Evolutionary conservation across 2,797 vertebrate genomes (phyloP), one percentile per base, ranked within the genome.

Genomic region (Petrocephalus sullivani): DNA sequence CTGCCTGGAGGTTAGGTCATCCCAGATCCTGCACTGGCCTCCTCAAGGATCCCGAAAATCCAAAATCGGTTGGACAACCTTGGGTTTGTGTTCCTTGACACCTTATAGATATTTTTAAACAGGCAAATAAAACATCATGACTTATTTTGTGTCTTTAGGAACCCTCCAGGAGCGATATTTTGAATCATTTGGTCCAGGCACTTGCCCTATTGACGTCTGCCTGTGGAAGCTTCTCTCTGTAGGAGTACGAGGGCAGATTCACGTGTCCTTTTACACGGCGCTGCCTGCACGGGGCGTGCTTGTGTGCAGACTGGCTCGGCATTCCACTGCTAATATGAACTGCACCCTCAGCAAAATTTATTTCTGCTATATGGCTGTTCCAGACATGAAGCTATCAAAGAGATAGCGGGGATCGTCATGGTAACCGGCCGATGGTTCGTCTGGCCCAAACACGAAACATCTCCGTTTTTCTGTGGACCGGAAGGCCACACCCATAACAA

Each of bases 341-440:
- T 46, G 58, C 86, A 87, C 88, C 92, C 91, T 91, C 90, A 92
- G 92, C 92, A 92, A 89, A 92, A 89, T 89, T 90, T 90, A 92
- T 91, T 91, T 90, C 90, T 88, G 92, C 71, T 86, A 61, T 87
- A 49, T 58, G 84, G 83, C 88, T 83, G 85, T 89, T 91, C 89
- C 90, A 91, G 88, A 89, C 91, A 91, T 82, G 90, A 87, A 90
- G 87, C 90, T 90, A 91, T 91, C 91, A 92, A 89, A 91, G 90
- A 91, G 90, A 92, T 92, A 92, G 90, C 90, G 71, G 28, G 87
- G 88, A 92, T 93, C 91, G 89, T 91, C 89, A 91, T 93, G 91
- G 91, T 86, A 92, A 93, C 92, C 53, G 10, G 56, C 89, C 88
- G 87, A 84, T 84, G 16, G 64, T 54, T 54, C 14, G 21, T 88